Base-by-base conservation (phyloP, 2,113 vertebrate genomes). In the Ascaphus truei region DNA sequence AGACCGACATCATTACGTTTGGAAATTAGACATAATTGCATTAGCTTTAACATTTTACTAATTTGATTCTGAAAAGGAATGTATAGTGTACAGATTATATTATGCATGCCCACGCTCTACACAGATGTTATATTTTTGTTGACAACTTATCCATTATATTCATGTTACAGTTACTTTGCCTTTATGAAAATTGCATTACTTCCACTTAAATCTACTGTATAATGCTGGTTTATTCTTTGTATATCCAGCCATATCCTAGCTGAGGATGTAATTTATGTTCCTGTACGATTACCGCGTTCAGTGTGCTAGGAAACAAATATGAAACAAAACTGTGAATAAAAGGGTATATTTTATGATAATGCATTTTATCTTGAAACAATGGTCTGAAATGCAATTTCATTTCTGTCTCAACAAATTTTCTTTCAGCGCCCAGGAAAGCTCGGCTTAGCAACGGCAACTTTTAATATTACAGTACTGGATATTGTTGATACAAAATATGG, bases 361-460 rank as follows among this genome's bases (percentile, higher is more conserved):
- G 77, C 43, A 77, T 79, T 84, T 3, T 65, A 77, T 73, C 47
- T 81, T 76, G 53, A 84, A 84, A 83, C 41, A 81, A 84, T 74
- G 31, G 67, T 57, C 68, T 78, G 29, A 66, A 84, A 81, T 81
- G 72, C 29, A 80, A 16, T 73, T 83, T 77, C 18, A 74, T 78
- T 59, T 71, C 30, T 71, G 25, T 75, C 47, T 33, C 1, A 2
- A 10, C 72, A 37, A 68, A 77, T 77, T 80, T 81, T 29, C 66
- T 61, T 76, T 64, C 43, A 31, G 51, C 55, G 64, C 25, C 23
- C 15, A 72, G 56, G 30, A 76, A 71, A 73, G 16, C 30, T 62
- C 68, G 53, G 47, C 63, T 76, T 73, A 58, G 36, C 57, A 76
- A 80, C 29, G 27, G 43, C 64, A 67, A 68, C 62, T 64, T 71